phyloP scores from a whole-genome alignment of 1,140 invertebrate species.

The Drosophila kurseongensis region DNA sequence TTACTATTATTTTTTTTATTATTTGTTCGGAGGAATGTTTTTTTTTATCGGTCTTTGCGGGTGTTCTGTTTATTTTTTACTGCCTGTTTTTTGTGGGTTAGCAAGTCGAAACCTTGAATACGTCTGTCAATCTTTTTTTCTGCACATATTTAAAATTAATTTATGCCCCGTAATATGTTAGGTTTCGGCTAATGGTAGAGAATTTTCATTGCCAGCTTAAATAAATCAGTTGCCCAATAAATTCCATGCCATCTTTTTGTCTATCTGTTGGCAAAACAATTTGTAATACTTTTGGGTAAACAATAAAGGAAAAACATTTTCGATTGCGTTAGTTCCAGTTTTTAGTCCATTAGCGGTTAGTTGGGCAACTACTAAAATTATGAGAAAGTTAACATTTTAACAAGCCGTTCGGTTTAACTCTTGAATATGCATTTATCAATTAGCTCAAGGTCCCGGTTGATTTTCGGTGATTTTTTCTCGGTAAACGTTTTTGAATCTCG shows the following conservation, averaged over 20 bases:
- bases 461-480: not conserved
- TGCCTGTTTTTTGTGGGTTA: constrained; percentile 68
- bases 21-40: constrained; percentile 34
- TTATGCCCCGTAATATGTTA: constrained; percentile 41
- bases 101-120: constrained; percentile 68
- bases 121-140: constrained; percentile 46
- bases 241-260: constrained; percentile 7
- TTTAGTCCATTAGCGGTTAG: constrained; percentile 20
- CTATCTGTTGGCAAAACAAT: not conserved
- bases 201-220: constrained; percentile 30
- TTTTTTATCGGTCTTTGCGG: constrained; percentile 30
- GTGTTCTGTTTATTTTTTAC: constrained; percentile 74
- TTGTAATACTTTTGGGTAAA: not conserved
- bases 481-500: constrained; percentile 37
- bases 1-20: constrained; percentile 46
- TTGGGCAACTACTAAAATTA: constrained; percentile 19
- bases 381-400: constrained; percentile 29
- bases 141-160: constrained; percentile 32
- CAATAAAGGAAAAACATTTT: constrained; percentile 9
- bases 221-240: constrained; percentile 27
- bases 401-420: constrained; percentile 18
- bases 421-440: constrained; percentile 28
- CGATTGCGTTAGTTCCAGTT: constrained; percentile 4
- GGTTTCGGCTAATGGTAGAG: constrained; percentile 20
- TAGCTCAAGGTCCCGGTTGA: constrained; percentile 33